A percentile compares a stretch with the other conserved stretches of the same genome.
Conservation (phyloP, 2,888 invertebrate species). For the Mesorhabditis spiculigera region DNA sequence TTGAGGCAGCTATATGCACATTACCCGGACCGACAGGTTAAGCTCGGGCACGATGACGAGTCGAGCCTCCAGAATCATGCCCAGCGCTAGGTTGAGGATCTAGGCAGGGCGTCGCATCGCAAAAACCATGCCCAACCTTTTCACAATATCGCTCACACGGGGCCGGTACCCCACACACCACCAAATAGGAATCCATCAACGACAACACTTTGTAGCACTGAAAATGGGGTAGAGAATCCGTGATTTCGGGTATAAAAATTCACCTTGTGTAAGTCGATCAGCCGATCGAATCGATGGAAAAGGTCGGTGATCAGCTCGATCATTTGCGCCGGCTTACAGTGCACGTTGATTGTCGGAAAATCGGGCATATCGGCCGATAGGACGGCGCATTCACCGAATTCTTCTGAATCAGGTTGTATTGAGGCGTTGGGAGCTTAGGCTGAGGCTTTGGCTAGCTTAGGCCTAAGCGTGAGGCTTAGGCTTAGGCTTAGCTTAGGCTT, state of each 20-base stretch:
- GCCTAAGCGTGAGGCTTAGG: too few relatives aligned
- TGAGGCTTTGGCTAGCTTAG: too few relatives aligned
- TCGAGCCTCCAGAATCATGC: slow-evolving; percentile 54
- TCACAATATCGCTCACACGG: slow-evolving; percentile 51
- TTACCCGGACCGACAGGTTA: slow-evolving; percentile 39
- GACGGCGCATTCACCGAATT: slow-evolving; percentile 54
- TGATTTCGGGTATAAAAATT: background rate
- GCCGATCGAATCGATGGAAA: slow-evolving; percentile 55
- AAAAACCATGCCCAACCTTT: slow-evolving; percentile 10
- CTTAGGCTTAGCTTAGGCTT: too few relatives aligned
- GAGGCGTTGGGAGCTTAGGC: background rate
- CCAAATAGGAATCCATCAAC: slow-evolving; percentile 58
- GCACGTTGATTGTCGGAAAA: slow-evolving; percentile 58
- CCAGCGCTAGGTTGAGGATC: slow-evolving; percentile 57
- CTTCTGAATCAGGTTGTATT: slow-evolving; percentile 32
- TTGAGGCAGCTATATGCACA: background rate
- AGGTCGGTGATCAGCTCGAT: slow-evolving; percentile 59
- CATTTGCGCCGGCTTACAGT: slow-evolving; percentile 50
- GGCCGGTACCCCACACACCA: slow-evolving; percentile 59
- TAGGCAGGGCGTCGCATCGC: background rate
- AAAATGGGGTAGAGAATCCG: background rate
- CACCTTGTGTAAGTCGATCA: slow-evolving; percentile 37
- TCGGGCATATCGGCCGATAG: slow-evolving; percentile 60
- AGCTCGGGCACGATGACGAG: slow-evolving; percentile 46
- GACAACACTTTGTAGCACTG: slow-evolving; percentile 51